A percentile compares a stretch with the other conserved stretches of the same genome.
phyloP scores from a whole-genome alignment of 2,888 invertebrate genomes.

The Drosophila mayaguana region DNA sequence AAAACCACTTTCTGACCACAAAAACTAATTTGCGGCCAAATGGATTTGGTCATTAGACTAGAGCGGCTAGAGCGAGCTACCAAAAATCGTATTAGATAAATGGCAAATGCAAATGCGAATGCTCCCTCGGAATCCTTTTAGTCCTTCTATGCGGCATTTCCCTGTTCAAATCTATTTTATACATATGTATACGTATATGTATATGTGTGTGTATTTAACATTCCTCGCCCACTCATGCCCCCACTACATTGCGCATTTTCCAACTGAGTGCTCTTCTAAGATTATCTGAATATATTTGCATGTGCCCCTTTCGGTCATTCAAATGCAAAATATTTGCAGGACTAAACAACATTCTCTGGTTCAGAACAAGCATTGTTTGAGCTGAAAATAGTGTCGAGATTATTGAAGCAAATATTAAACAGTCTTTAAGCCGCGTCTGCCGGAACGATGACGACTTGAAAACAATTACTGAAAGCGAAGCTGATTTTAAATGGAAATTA shows the following conservation, averaged over 20 bases:
- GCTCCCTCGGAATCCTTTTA: conserved; percentile 32
- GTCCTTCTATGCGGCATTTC: conserved; percentile 13
- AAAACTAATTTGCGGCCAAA: conserved; percentile 70
- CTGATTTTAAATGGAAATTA: conserved; percentile 1
- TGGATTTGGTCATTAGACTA: conserved; percentile 43
- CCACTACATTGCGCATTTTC: conserved; percentile 34
- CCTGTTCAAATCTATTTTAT: conserved; percentile 15
- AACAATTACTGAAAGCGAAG: not conserved
- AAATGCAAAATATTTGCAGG: conserved; percentile 34
- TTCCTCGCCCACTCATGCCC: not conserved
- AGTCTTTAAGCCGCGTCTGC: not conserved
- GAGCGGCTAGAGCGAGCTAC: not conserved
- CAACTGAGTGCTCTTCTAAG: conserved; percentile 27
- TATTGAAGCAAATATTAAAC: conserved; percentile 21
- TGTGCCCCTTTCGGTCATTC: conserved; percentile 35
- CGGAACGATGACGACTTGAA: not conserved
- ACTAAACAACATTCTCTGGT: conserved; percentile 18
- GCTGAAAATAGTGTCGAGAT: conserved; percentile 20
- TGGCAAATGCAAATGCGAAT: conserved; percentile 52
- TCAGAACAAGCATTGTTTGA: conserved; percentile 1
- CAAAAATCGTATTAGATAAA: conserved; percentile 38
- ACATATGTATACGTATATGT: conserved; percentile 16
- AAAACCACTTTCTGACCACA: conserved; percentile 57
- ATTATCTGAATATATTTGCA: conserved; percentile 38
- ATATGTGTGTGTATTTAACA: conserved; percentile 16